A percentile compares a stretch with the other conserved stretches of the same genome.
Conservation (phyloP, 1,140 invertebrate species). For the Gonioctena quinquepunctata region DNA sequence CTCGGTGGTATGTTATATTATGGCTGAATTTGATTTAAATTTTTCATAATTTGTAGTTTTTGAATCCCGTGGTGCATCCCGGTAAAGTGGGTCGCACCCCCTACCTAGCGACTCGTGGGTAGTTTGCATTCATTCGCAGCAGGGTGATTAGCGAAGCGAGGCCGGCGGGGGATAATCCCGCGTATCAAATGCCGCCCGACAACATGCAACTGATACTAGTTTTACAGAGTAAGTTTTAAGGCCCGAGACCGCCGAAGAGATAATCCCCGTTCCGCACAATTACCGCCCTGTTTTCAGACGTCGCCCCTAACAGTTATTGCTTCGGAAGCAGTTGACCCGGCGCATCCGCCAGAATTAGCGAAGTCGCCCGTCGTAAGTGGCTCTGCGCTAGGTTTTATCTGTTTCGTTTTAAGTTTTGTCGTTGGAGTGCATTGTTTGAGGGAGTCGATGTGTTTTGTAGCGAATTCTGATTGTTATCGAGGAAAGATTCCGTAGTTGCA, state of each 20-base stretch:
- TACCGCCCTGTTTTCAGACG: neutral
- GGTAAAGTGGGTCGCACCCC: no score
- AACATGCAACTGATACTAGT: conserved; percentile 8
- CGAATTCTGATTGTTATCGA: conserved; percentile 13
- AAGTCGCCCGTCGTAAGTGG: neutral
- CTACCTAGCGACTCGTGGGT: neutral
- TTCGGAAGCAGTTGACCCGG: neutral
- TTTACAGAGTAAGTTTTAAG: conserved; percentile 1
- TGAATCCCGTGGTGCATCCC: no score
- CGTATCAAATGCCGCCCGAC: neutral
- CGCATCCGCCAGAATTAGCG: conserved; percentile 23
- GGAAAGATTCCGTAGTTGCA: conserved; percentile 18
- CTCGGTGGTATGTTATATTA: no score
- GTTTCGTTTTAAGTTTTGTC: conserved; percentile 4
- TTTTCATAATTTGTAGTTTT: no score
- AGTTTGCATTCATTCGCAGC: neutral
- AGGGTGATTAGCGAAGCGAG: neutral
- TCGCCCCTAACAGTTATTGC: neutral
- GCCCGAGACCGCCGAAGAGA: conserved; percentile 1
- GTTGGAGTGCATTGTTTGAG: neutral
- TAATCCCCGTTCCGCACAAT: conserved; percentile 3
- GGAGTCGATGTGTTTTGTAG: neutral
- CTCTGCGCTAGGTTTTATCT: conserved; percentile 8
- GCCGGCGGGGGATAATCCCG: neutral
- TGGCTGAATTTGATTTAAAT: no score